Percentiles rank a stretch among this genome's conserved stretches.
These are phyloP conservation scores for Ceratoteleas bidentatus DNA, from an alignment of 1,140 invertebrate genomes.

Conservation along the genomic window DNA sequence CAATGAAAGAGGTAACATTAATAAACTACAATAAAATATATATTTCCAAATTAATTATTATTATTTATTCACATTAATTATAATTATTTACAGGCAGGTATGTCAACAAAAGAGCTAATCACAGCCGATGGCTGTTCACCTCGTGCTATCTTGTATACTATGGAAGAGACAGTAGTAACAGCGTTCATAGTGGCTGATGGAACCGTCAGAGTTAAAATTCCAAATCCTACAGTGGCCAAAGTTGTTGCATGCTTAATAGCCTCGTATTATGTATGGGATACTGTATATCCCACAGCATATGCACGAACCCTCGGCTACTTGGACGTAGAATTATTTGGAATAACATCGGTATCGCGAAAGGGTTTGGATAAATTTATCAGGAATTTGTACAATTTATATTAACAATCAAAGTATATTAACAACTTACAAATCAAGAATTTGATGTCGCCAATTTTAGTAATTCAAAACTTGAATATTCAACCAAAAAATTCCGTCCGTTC, in stretches of 20 bases:
- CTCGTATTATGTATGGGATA: slow-evolving; percentile 8
- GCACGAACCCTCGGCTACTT: slow-evolving; percentile 3
- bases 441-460: too few species aligned
- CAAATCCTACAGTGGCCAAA: not conserved
- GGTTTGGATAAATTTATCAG: not conserved
- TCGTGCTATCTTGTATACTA: slow-evolving; percentile 1
- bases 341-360: slow-evolving; percentile 2
- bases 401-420: too few species aligned
- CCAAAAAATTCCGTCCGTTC: slow-evolving; percentile 1
- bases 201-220: slow-evolving; percentile 4
- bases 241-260: slow-evolving; percentile 2
- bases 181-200: not conserved
- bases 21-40: too few species aligned
- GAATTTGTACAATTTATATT: too few species aligned
- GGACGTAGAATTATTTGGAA: slow-evolving; percentile 6
- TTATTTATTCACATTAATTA: not conserved
- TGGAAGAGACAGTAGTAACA: not conserved
- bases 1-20: too few species aligned
- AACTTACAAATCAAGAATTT: too few species aligned
- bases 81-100: slow-evolving; percentile 7
- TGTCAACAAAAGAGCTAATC: slow-evolving; percentile 2
- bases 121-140: slow-evolving; percentile 3
- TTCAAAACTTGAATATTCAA: not conserved
- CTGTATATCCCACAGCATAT: slow-evolving; percentile 4
- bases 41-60: too few species aligned